Conservation (phyloP, 2,888 invertebrate species). For the Cheilosia vulpina region DNA sequence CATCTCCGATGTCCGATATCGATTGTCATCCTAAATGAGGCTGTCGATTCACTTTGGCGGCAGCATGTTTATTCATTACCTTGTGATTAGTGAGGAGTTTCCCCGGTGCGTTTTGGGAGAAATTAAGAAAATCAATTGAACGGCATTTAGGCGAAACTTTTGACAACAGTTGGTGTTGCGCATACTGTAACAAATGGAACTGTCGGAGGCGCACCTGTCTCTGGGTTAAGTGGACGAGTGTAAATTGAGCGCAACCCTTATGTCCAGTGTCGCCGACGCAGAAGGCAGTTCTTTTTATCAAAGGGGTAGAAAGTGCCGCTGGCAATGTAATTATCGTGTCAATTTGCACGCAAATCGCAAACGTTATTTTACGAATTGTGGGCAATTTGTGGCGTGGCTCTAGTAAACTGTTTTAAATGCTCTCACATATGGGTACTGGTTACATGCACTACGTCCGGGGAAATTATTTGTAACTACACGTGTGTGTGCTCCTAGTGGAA, state of each 20-base stretch:
- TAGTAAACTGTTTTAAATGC: slow-evolving; percentile 70
- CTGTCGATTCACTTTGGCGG: slow-evolving; percentile 64
- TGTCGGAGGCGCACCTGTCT: slow-evolving; percentile 60
- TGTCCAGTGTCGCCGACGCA: slow-evolving; percentile 23
- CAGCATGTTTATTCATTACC: slow-evolving; percentile 57
- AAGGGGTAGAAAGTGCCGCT: slow-evolving; percentile 37
- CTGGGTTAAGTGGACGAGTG: slow-evolving; percentile 53
- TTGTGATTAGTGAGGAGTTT: slow-evolving; percentile 50
- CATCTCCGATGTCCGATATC: slow-evolving; percentile 51
- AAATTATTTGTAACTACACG: background rate
- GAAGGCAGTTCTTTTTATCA: slow-evolving; percentile 19
- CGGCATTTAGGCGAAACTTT: slow-evolving; percentile 55
- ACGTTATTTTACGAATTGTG: slow-evolving; percentile 58
- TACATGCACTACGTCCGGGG: slow-evolving; percentile 1
- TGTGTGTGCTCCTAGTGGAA: background rate
- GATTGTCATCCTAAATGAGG: slow-evolving; percentile 67
- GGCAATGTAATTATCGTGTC: slow-evolving; percentile 68
- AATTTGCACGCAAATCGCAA: slow-evolving; percentile 74
- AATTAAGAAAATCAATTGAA: slow-evolving; percentile 55
- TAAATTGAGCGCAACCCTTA: slow-evolving; percentile 69
- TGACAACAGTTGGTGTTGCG: slow-evolving; percentile 62
- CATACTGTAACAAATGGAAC: background rate
- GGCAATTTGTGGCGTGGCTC: slow-evolving; percentile 69
- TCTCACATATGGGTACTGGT: slow-evolving; percentile 44
- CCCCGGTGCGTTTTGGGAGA: slow-evolving; percentile 12